phyloP scores from a whole-genome alignment of 2,797 vertebrate species.

The Threskiornis aethiopicus region DNA sequence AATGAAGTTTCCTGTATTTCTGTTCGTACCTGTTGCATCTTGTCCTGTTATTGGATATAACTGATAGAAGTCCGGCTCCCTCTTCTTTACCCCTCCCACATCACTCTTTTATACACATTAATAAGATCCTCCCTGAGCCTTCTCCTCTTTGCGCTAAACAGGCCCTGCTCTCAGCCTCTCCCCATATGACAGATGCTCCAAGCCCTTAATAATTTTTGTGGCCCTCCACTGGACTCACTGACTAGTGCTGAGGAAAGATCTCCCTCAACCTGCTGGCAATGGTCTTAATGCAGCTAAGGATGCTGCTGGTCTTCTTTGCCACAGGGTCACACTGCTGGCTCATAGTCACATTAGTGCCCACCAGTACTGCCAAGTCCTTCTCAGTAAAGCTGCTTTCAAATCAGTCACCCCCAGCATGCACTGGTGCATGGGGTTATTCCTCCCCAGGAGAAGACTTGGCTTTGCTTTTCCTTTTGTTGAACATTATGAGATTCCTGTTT shows the following conservation, averaged over 20 bases:
- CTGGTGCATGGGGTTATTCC: not conserved
- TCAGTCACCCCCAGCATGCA: not conserved
- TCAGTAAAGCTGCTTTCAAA: not conserved
- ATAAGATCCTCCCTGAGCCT: not conserved
- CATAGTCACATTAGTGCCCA: not conserved
- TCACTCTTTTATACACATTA: not conserved
- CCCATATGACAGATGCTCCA: not conserved
- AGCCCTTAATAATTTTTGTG: not conserved
- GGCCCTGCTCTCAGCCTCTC: not conserved
- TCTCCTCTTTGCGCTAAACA: not conserved
- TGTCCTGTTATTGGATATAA: not conserved
- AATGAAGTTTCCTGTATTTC: not conserved
- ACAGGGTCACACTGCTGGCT: not conserved
- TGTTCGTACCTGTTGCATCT: not conserved
- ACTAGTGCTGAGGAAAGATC: not conserved
- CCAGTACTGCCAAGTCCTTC: not conserved
- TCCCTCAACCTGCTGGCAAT: not conserved
- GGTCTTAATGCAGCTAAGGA: not conserved
- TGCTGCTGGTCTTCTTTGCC: not conserved
- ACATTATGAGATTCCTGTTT: not conserved
- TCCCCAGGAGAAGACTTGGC: not conserved
- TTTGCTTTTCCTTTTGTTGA: not conserved
- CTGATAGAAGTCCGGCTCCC: not conserved
- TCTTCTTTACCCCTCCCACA: not conserved
- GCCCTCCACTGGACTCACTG: not conserved